Conservation (phyloP, 2,888 invertebrate genomes). For the Petrolisthes manimaculis region DNA sequence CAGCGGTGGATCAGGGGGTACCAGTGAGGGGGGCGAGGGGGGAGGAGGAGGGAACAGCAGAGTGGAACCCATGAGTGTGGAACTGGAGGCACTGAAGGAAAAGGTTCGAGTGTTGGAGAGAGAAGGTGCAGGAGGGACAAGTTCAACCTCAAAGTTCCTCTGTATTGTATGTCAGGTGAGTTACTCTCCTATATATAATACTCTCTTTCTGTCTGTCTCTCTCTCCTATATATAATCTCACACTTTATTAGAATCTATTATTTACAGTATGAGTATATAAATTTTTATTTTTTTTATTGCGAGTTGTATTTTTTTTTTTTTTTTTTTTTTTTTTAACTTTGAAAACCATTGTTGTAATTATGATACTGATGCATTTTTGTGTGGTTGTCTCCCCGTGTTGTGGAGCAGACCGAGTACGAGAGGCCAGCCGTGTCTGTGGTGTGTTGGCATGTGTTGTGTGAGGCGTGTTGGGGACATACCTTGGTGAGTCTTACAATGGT, state of each 20-base stretch:
- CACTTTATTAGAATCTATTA: conserved; percentile 67
- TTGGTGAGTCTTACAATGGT: conserved; percentile 71
- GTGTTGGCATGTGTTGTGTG: conserved; percentile 97
- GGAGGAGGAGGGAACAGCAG: conserved; percentile 24
- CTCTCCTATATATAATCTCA: neutral
- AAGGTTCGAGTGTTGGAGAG: conserved; percentile 59
- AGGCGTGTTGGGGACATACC: conserved; percentile 83
- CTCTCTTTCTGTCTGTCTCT: conserved; percentile 8
- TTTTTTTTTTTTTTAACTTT: no score
- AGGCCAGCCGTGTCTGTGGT: conserved; percentile 92
- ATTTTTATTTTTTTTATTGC: no score
- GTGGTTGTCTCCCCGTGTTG: neutral
- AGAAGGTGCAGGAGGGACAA: conserved; percentile 47
- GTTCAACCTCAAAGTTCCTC: conserved; percentile 75
- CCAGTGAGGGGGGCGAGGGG: conserved; percentile 28
- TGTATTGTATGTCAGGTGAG: conserved; percentile 89
- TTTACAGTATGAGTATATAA: no score
- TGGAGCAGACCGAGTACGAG: conserved; percentile 74
- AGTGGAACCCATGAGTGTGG: conserved; percentile 53
- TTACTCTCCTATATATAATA: conserved; percentile 44
- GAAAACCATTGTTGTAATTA: no score
- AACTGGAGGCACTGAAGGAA: conserved; percentile 62
- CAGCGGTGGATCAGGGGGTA: conserved; percentile 24
- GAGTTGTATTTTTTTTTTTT: no score
- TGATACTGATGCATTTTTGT: no score